phyloP scores from a whole-genome alignment of 2,797 vertebrate species.

The Gobio occitaniae region DNA sequence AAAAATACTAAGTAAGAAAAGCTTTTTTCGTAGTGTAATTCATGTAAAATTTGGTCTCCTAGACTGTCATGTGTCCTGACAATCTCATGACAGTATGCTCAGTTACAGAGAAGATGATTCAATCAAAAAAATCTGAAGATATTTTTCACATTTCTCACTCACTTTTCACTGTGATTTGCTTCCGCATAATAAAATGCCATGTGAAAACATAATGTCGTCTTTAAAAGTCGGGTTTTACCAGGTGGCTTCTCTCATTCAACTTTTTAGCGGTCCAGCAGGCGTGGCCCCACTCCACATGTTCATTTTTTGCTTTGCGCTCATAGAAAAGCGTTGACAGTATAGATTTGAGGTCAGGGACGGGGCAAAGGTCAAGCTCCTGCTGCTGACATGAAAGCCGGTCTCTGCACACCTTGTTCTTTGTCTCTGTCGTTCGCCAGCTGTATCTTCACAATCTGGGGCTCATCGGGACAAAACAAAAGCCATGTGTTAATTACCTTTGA shows the following conservation, averaged over 20 bases:
- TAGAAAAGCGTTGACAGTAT: conserved; percentile 79
- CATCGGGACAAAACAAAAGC: conserved; percentile 80
- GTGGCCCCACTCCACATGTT: conserved; percentile 76
- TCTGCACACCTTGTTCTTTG: conserved; percentile 80
- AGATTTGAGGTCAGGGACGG: conserved; percentile 76
- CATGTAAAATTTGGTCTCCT: background rate
- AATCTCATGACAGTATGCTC: background rate
- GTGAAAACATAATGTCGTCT: background rate
- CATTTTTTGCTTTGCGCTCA: conserved; percentile 76
- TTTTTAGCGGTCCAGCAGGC: conserved; percentile 53
- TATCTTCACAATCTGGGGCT: conserved; percentile 79
- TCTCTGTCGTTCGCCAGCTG: conserved; percentile 78
- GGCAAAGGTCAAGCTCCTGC: conserved; percentile 78
- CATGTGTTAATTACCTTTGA: conserved; percentile 86
- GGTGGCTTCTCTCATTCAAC: conserved; percentile 67
- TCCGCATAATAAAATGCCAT: background rate
- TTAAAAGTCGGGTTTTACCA: conserved; percentile 61
- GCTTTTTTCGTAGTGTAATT: no score
- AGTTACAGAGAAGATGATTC: background rate
- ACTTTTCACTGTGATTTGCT: background rate
- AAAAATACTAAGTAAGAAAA: no score
- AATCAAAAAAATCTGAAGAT: background rate
- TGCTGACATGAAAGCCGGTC: conserved; percentile 82
- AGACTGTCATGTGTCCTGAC: background rate
- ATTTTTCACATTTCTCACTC: background rate